Evolutionary conservation across 2,113 vertebrate genomes (phyloP).

Genomic region (Semicossyphus pulcher): DNA sequence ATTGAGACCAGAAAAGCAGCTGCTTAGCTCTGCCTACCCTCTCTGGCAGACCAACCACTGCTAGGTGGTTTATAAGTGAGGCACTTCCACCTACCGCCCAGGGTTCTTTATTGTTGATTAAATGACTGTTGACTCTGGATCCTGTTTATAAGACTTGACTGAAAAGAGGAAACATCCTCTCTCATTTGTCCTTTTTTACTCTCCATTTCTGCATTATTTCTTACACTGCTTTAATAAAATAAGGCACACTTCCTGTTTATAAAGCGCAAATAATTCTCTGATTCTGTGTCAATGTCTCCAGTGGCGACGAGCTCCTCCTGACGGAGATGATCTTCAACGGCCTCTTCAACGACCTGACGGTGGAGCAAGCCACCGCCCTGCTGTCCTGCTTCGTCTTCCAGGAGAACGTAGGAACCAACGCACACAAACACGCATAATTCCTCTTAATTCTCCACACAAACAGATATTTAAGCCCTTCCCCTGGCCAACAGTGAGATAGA

Average conservation of each 20-base stretch:
- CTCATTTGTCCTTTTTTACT: background rate
- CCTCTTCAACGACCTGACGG: constrained; percentile 95
- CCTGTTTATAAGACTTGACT: too few relatives aligned
- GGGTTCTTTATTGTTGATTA: background rate
- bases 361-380: constrained; percentile 93
- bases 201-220: background rate
- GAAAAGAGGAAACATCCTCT: background rate
- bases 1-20: too few relatives aligned
- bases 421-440: constrained; percentile 14
- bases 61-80: too few relatives aligned
- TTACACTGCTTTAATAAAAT: background rate
- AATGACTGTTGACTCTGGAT: background rate
- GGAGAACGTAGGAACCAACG: constrained; percentile 89
- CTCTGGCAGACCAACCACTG: too few relatives aligned
- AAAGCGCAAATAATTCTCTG: background rate
- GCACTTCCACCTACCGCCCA: background rate
- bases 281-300: constrained; percentile 59
- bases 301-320: constrained; percentile 95
- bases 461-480: background rate
- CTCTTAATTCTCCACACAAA: background rate
- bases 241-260: too few relatives aligned
- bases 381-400: constrained; percentile 99
- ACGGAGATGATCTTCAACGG: constrained; percentile 99
- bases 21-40: too few relatives aligned
- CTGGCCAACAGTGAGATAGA: background rate